Percentiles rank a stretch among this genome's conserved stretches.
phyloP scores from a whole-genome alignment of 2,888 invertebrate genomes.

The Argyresthia albistria region DNA sequence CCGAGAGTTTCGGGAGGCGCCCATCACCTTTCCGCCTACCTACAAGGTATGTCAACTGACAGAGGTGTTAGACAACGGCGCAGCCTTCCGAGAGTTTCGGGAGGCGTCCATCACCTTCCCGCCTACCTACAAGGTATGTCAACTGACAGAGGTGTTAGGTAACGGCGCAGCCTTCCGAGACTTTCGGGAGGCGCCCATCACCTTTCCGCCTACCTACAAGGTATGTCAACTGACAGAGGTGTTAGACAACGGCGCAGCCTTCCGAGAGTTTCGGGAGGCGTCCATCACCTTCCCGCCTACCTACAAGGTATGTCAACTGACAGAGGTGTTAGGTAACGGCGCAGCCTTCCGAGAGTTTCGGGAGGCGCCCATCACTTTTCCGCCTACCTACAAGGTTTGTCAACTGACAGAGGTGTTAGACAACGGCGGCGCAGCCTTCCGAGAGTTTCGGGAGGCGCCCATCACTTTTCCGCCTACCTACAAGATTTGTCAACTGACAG shows the following conservation, averaged over 20 bases:
- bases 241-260: conserved; percentile 84
- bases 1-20: conserved; percentile 90
- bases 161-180: conserved; percentile 90
- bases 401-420: conserved; percentile 84
- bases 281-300: conserved; percentile 95
- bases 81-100: conserved; percentile 88
- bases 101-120: conserved; percentile 94
- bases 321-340: conserved; percentile 82
- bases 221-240: conserved; percentile 83
- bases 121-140: conserved; percentile 92
- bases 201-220: conserved; percentile 96
- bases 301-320: conserved; percentile 88
- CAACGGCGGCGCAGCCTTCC: conserved; percentile 87
- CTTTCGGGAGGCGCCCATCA: conserved; percentile 92
- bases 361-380: conserved; percentile 93
- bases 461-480: conserved; percentile 96
- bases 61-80: conserved; percentile 82
- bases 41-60: conserved; percentile 93
- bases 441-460: conserved; percentile 91
- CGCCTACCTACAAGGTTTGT: conserved; percentile 91
- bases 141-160: conserved; percentile 81
- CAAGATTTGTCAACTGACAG: conserved; percentile 83
- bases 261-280: conserved; percentile 91
- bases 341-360: conserved; percentile 90
- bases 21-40: conserved; percentile 94